Evolutionary conservation across 2,113 vertebrate species (phyloP).

Genomic region (Dissostichus mawsoni): DNA sequence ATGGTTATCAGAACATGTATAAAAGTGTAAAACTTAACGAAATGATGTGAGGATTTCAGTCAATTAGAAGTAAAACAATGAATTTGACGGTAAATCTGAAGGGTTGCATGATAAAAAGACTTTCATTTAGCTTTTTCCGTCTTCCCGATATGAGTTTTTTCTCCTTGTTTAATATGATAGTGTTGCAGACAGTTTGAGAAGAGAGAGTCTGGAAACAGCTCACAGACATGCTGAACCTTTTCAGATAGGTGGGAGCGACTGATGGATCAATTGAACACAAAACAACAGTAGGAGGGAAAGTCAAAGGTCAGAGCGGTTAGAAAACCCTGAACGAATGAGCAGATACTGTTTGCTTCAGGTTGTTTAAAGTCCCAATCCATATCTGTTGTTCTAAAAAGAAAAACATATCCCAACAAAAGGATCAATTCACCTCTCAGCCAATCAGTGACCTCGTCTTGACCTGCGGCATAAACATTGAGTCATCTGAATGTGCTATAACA

Average conservation of each 20-base stretch:
- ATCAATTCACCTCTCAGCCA: not conserved
- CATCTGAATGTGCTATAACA: not conserved
- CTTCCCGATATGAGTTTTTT: not conserved
- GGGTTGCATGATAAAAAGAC: not conserved
- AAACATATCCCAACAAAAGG: not conserved
- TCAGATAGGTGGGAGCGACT: not conserved
- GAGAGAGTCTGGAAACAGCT: not conserved
- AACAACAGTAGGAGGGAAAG: not conserved
- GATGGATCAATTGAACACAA: not conserved
- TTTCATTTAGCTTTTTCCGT: not conserved
- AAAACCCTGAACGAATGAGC: not conserved
- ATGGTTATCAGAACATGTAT: too few relatives aligned
- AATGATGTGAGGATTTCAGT: not conserved
- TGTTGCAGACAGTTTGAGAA: not conserved
- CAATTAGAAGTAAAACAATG: not conserved
- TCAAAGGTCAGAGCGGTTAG: not conserved
- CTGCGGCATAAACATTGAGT: not conserved
- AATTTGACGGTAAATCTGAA: not conserved
- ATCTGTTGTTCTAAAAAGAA: not conserved
- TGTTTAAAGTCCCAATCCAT: conserved; percentile 2
- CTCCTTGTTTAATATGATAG: conserved; percentile 5
- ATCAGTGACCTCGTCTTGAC: not conserved
- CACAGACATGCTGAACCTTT: not conserved
- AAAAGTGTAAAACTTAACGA: not conserved
- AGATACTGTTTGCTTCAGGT: not conserved